Evolutionary conservation across 2,113 vertebrate species (phyloP), one percentile per base, ranked within the genome.

Genomic region (Petromus typicus): DNA sequence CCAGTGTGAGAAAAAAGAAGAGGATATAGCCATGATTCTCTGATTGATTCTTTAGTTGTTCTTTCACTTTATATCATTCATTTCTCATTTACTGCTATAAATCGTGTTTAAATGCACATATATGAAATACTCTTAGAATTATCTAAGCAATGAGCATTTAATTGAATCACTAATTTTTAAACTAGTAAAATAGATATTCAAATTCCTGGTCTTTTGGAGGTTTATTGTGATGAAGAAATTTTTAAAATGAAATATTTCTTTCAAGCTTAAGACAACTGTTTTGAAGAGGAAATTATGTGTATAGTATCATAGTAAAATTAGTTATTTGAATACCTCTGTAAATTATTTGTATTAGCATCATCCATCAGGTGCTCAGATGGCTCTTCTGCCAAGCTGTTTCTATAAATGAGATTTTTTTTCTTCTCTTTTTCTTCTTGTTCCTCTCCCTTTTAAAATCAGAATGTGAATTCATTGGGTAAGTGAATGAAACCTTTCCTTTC

Each of bases 311-410:
- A 88, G 40, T 91, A 23, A 84, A 82, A 23, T 61, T 92, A 88
- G 95, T 95, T 93, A 8, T 64, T 32, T 94, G 63, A 89, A 79
- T 12, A 57, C 0, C 20, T 82, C 61, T 95, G 71, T 85, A 89
- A 95, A 54, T 82, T 89, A 73, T 69, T 91, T 81, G 76, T 76
- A 76, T 94, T 90, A 92, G 66, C 93, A 17, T 95, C 20, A 86
- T 81, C n/a, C 48, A 54, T 81, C 22, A 78, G 34, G 27, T 90
- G 12, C 18, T 86, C 54, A 87, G 40, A 37, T 48, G 48, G 2
- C 76, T 81, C 61, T 75, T 48, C 54, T 82, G 27, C 84, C 30
- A 94, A 83, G 56, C 82, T 79, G 78, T 93, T 91, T 90, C 51
- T 78, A 7, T 92, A 92, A 92, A 43, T 92, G 45, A 90, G n/a